These are phyloP conservation scores for Rhyacophila brunnea DNA, from an alignment of 1,140 invertebrate genomes.

Conservation along the genomic window DNA sequence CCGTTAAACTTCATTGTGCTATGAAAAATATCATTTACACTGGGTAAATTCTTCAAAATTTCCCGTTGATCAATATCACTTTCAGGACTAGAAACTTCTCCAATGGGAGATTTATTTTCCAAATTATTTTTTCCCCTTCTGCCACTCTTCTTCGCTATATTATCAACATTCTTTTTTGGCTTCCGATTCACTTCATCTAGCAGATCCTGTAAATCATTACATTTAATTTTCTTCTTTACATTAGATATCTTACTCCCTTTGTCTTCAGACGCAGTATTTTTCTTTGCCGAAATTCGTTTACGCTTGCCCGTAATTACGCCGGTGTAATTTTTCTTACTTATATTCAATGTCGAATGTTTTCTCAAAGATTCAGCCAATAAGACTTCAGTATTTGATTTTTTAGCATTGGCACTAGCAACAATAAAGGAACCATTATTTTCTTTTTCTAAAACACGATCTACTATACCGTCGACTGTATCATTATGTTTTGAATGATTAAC, in stretches of 20 bases:
- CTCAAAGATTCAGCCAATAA: slow-evolving; percentile 46
- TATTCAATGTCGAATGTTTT: slow-evolving; percentile 47
- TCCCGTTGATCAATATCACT: slow-evolving; percentile 32
- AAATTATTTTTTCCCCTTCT: neutral
- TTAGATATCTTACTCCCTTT: no score
- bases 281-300: slow-evolving; percentile 37
- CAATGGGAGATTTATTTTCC: neutral
- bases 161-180: slow-evolving; percentile 10
- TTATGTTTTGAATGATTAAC: slow-evolving; percentile 22
- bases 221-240: neutral
- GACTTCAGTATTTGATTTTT: slow-evolving; percentile 31
- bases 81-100: slow-evolving; percentile 33
- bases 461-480: slow-evolving; percentile 2
- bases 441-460: no score
- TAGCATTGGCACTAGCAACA: slow-evolving; percentile 12
- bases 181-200: slow-evolving; percentile 18
- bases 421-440: no score
- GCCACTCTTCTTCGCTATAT: slow-evolving; percentile 4
- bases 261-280: slow-evolving; percentile 4
- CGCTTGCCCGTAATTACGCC: slow-evolving; percentile 38
- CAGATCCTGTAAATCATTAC: slow-evolving; percentile 3
- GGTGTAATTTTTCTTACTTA: slow-evolving; percentile 37
- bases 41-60: slow-evolving; percentile 45
- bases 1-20: slow-evolving; percentile 42
- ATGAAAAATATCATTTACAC: slow-evolving; percentile 48